Evolutionary conservation across 2,888 invertebrate genomes (phyloP).

Genomic region (Entomobrya multifasciata): DNA sequence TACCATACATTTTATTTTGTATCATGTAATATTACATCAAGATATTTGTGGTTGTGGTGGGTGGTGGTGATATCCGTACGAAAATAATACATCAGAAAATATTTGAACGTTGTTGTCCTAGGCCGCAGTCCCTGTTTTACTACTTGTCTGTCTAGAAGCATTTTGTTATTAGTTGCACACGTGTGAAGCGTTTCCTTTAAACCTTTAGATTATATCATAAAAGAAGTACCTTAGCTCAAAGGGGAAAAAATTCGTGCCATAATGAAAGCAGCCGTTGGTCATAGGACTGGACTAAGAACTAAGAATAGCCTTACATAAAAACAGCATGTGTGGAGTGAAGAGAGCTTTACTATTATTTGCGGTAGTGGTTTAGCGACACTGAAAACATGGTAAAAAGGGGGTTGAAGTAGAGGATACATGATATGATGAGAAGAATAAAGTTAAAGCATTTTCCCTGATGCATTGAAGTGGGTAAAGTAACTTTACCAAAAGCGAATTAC

Average conservation of each 20-base stretch:
- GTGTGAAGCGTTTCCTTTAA: not conserved
- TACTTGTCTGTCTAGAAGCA: not conserved
- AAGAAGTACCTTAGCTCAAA: too few species aligned
- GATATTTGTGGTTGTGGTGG: not conserved
- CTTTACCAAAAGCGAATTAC: not conserved
- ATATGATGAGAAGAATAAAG: not conserved
- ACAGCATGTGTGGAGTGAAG: too few species aligned
- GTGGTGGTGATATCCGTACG: slow-evolving; percentile 34
- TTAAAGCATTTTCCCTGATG: not conserved
- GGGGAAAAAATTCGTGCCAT: slow-evolving; percentile 49
- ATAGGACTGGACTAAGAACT: too few species aligned
- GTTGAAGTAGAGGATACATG: not conserved
- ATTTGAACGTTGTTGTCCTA: slow-evolving; percentile 36
- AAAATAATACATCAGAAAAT: slow-evolving; percentile 42
- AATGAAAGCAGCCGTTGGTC: slow-evolving; percentile 52
- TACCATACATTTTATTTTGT: too few species aligned
- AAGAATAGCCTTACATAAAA: too few species aligned
- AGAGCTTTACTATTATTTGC: slow-evolving; percentile 44
- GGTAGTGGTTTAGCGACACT: not conserved
- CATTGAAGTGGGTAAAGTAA: not conserved
- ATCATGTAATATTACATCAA: not conserved
- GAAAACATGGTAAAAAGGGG: not conserved
- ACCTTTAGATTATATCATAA: too few species aligned
- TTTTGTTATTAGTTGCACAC: not conserved
- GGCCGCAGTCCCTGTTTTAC: not conserved